Percentiles rank a stretch among this genome's conserved stretches.
phyloP scores from a whole-genome alignment of 2,113 vertebrate genomes.

The Neomonachus schauinslandi region DNA sequence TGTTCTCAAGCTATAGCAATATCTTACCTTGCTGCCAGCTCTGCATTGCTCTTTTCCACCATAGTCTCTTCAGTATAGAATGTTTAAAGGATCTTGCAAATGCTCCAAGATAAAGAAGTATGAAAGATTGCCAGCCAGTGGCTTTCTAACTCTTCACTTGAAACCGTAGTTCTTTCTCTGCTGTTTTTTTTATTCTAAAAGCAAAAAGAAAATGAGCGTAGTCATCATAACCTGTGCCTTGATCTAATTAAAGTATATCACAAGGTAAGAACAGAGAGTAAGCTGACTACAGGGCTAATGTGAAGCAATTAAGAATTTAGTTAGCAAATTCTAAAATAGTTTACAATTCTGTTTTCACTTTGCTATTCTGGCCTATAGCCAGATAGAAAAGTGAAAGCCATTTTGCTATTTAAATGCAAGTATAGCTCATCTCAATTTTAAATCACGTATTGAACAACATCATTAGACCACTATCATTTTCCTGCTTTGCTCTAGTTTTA shows the following conservation, averaged over 20 bases:
- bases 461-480: background rate
- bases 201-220: background rate
- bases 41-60: background rate
- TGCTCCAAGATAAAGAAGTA: background rate
- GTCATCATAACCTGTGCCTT: slow-evolving; percentile 38
- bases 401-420: slow-evolving; percentile 52
- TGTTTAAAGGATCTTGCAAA: slow-evolving; percentile 23
- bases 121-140: fast-evolving
- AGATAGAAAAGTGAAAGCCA: slow-evolving; percentile 58
- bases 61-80: background rate
- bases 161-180: background rate
- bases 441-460: slow-evolving; percentile 39
- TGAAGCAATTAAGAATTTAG: slow-evolving; percentile 46
- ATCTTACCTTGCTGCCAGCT: background rate
- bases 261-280: slow-evolving; percentile 54
- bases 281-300: slow-evolving; percentile 19
- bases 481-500: background rate
- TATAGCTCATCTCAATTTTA: slow-evolving; percentile 44
- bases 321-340: slow-evolving; percentile 64
- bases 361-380: slow-evolving; percentile 53
- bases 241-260: slow-evolving; percentile 57
- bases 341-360: slow-evolving; percentile 69
- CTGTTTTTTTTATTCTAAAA: slow-evolving; percentile 16
- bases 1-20: background rate
- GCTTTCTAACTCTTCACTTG: background rate